These are phyloP conservation scores for Polymixis lichenea DNA, from an alignment of 2,888 invertebrate genomes.

Conservation along the genomic window DNA sequence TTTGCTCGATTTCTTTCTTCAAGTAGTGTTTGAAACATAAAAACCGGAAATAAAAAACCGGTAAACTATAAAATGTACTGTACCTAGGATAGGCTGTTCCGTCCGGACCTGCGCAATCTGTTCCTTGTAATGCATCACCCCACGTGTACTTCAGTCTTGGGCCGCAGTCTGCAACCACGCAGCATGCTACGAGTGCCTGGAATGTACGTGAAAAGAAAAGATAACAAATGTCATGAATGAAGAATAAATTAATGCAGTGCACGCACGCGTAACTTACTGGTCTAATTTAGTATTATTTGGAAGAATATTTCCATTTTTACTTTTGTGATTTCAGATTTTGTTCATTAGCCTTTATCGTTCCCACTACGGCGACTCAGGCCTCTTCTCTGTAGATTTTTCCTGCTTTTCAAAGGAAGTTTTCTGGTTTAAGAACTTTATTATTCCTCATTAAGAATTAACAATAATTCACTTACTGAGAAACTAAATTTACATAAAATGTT, in stretches of 20 bases:
- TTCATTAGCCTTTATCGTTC: no score
- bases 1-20: not conserved
- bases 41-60: slow-evolving; percentile 45
- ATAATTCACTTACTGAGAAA: no score
- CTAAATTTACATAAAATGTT: no score
- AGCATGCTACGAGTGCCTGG: slow-evolving; percentile 80
- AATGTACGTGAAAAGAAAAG: slow-evolving; percentile 66
- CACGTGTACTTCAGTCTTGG: slow-evolving; percentile 95
- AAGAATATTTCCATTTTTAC: not conserved
- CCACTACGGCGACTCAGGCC: no score
- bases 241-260: slow-evolving; percentile 16
- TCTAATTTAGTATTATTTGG: slow-evolving; percentile 16
- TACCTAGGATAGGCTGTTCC: slow-evolving; percentile 96
- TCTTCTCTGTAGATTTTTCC: not conserved
- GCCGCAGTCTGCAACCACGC: slow-evolving; percentile 87
- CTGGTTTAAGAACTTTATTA: no score
- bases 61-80: slow-evolving; percentile 23
- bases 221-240: slow-evolving; percentile 24
- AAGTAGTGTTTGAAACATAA: slow-evolving; percentile 13
- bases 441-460: no score
- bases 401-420: no score
- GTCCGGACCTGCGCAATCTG: slow-evolving; percentile 96
- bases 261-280: slow-evolving; percentile 18
- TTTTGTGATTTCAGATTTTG: slow-evolving; percentile 1
- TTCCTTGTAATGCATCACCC: slow-evolving; percentile 96